Evolutionary conservation across 2,113 vertebrate genomes (phyloP), one percentile per base, ranked within the genome.

Genomic region (Elachura formosa): DNA sequence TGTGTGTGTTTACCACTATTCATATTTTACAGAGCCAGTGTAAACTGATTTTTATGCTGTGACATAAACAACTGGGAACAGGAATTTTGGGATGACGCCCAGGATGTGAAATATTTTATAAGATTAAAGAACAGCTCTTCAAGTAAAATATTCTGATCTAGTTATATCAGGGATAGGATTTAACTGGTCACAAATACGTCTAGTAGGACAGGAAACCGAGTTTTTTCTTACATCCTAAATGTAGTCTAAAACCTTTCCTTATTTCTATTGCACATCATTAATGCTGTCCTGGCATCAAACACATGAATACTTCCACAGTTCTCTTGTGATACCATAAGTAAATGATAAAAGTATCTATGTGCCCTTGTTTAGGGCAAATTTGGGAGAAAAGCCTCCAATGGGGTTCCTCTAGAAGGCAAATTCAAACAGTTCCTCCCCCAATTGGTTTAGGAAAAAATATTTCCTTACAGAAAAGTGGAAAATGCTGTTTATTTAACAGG

Each of bases 81-180:
- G 14, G 18, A 64, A 26, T 68, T 84, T 66, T 33, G 21, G 14
- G 28, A 7, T 48, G 40, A 77, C 40, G 84, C 77, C 28, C 29
- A 48, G 41, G 10, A 4, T 24, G 14, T 71, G 45, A 91, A 84
- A 19, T 54, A 56, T 95, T 61, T 90, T 90, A 75, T 75, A 40
- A 83, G 55, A 68, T 84, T 96, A 43, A 31, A 92, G 77, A 97
- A 90, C 24, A 91, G 33, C 36, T 90, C 11, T 55, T 92, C 52
- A 81, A 38, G 7, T 49, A 94, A 94, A 90, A 84, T 84, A 49
- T 95, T 88, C 83, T 68, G 20, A 72, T 95, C 69, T 84, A 45
- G 20, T 63, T 96, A 64, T 95, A 49, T 89, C 80, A 84, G 84
- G 73, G 56, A 31, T 79, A 88, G 79, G 58, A 88, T 95, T 95